phyloP scores from a whole-genome alignment of 1,140 invertebrate genomes.

The Drosophila kanapiae region DNA sequence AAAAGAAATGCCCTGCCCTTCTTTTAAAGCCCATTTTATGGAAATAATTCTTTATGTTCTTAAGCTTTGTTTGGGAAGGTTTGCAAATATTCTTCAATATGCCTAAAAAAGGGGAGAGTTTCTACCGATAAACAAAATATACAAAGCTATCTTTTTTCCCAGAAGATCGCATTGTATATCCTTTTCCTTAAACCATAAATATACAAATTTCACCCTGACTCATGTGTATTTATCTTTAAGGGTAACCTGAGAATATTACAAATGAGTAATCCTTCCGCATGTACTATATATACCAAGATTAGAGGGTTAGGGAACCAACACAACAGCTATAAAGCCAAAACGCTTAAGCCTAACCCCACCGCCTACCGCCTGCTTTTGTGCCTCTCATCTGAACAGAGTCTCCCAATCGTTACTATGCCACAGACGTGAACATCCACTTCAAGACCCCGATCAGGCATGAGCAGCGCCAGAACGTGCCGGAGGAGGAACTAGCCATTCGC shows the following conservation, averaged over 20 bases:
- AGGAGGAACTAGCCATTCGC: conserved; percentile 92
- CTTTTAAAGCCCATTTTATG: too few species aligned
- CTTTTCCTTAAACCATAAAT: not conserved
- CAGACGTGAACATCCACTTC: conserved; percentile 97
- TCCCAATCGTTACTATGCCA: conserved; percentile 94
- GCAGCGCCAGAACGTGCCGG: conserved; percentile 92
- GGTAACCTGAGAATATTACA: not conserved
- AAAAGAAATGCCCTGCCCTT: not conserved
- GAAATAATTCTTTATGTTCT: not conserved
- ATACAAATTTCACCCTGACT: not conserved
- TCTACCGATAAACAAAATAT: not conserved
- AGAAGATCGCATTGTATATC: not conserved
- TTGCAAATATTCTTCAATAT: not conserved
- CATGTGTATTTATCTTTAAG: not conserved
- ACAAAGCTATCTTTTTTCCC: not conserved
- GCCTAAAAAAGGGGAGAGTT: not conserved
- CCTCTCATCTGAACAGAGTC: conserved; percentile 87
- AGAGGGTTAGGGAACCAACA: conserved; percentile 10
- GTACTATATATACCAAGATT: not conserved
- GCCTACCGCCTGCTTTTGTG: conserved; percentile 18
- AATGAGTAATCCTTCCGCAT: not conserved
- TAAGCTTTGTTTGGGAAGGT: not conserved
- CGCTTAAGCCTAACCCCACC: conserved; percentile 33
- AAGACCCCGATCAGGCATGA: conserved; percentile 93
- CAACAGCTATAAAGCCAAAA: not conserved